Evolutionary conservation across 2,113 vertebrate species (phyloP).

Genomic region (Delphinus delphis): DNA sequence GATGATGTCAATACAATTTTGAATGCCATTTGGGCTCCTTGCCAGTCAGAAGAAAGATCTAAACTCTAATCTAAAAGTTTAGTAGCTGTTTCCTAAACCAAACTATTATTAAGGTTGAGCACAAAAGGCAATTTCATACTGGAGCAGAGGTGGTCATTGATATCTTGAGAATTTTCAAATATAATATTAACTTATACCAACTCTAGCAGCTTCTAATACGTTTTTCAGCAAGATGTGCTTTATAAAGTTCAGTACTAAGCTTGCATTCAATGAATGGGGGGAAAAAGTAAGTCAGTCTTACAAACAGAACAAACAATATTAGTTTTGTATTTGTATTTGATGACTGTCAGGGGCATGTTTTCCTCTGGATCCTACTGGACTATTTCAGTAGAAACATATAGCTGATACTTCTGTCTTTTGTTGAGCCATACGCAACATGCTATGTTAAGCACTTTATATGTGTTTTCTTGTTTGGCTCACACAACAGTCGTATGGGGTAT

Average conservation of each 20-base stretch:
- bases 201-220: neutral
- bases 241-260: neutral
- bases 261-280: neutral
- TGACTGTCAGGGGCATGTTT: neutral
- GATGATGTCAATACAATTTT: neutral
- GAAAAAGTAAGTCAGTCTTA: neutral
- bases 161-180: conserved; percentile 3
- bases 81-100: neutral
- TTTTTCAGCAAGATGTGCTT: conserved; percentile 6
- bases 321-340: neutral
- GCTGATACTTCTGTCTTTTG: neutral
- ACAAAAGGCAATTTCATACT: neutral
- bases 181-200: neutral
- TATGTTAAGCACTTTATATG: neutral
- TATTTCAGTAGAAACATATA: neutral
- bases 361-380: neutral
- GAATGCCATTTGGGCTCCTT: neutral
- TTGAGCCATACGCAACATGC: neutral
- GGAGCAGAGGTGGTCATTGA: neutral
- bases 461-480: neutral
- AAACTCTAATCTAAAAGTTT: neutral
- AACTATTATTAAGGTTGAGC: neutral
- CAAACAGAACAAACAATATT: neutral
- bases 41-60: neutral
- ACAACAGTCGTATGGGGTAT: neutral